A percentile compares a stretch with the other conserved stretches of the same genome.
phyloP scores from a whole-genome alignment of 30 jellyfish, hydroid and myxozoan genomes.

The Aurelia aurita complex sp. Pacific region DNA sequence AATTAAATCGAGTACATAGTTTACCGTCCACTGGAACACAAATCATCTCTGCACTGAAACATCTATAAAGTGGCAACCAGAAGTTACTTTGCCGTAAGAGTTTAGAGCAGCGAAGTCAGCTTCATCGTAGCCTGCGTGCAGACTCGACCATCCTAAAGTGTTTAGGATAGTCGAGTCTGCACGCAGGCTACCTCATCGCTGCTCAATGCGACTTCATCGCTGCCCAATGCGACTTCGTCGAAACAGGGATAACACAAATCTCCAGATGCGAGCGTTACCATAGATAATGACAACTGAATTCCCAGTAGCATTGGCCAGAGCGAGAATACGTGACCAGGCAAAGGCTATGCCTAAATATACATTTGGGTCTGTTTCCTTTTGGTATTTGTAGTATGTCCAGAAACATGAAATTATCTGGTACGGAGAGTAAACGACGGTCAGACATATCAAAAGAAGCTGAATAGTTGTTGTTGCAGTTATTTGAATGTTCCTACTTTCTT shows the following conservation, averaged over 20 bases:
- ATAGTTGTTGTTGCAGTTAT: conserved; percentile 56
- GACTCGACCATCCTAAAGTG: too few species aligned
- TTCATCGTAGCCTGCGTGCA: too few species aligned
- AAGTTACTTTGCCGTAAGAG: too few species aligned
- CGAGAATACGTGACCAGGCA: conserved; percentile 18
- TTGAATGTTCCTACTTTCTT: conserved; percentile 12
- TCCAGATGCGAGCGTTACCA: conserved; percentile 32
- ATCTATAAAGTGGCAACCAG: too few species aligned
- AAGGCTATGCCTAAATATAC: not conserved
- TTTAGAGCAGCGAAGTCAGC: too few species aligned
- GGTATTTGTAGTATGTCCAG: conserved; percentile 33
- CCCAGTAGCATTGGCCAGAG: conserved; percentile 38
- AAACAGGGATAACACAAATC: not conserved
- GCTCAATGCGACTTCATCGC: too few species aligned
- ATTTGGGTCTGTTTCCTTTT: conserved; percentile 6
- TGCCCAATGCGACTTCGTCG: too few species aligned
- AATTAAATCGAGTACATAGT: too few species aligned
- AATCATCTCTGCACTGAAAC: too few species aligned
- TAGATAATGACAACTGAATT: conserved; percentile 24
- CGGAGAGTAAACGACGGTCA: conserved; percentile 35
- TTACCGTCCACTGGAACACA: too few species aligned
- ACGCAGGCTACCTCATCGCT: too few species aligned
- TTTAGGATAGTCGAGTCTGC: too few species aligned
- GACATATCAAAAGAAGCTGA: conserved; percentile 36
- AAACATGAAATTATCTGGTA: conserved; percentile 30